These are phyloP conservation scores for Spodoptera frugiperda DNA, from an alignment of 1,140 invertebrate genomes.

Conservation along the genomic window DNA sequence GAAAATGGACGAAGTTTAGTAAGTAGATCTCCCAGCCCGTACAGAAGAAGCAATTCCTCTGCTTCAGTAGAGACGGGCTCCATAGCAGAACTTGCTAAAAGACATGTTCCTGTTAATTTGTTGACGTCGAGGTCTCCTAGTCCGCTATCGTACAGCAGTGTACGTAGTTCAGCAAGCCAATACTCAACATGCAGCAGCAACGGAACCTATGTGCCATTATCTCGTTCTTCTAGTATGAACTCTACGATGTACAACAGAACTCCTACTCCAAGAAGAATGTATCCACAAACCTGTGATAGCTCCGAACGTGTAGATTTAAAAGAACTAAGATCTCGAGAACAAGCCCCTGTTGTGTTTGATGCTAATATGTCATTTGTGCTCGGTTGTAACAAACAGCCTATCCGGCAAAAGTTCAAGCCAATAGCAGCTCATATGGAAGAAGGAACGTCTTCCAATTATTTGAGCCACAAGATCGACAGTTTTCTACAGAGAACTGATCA, in stretches of 20 bases:
- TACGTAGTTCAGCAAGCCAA: slow-evolving; percentile 77
- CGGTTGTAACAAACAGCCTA: slow-evolving; percentile 89
- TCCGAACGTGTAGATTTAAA: slow-evolving; percentile 83
- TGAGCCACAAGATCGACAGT: slow-evolving; percentile 91
- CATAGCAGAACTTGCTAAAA: slow-evolving; percentile 80
- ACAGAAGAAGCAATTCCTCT: slow-evolving; percentile 72
- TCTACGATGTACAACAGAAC: slow-evolving; percentile 77
- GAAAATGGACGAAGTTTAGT: slow-evolving; percentile 70
- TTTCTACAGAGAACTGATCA: slow-evolving; percentile 94
- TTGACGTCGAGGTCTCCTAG: slow-evolving; percentile 81
- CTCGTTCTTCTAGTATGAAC: slow-evolving; percentile 79
- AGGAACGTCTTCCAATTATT: slow-evolving; percentile 90
- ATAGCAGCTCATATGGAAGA: slow-evolving; percentile 91
- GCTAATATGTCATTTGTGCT: slow-evolving; percentile 93
- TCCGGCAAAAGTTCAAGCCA: slow-evolving; percentile 89
- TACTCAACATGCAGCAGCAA: slow-evolving; percentile 84
- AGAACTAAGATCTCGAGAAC: slow-evolving; percentile 88
- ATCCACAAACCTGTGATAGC: slow-evolving; percentile 87
- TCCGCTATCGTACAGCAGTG: slow-evolving; percentile 77
- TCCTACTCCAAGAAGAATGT: slow-evolving; percentile 87
- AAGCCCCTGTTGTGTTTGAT: slow-evolving; percentile 92
- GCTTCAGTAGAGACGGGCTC: slow-evolving; percentile 82
- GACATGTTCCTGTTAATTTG: slow-evolving; percentile 70
- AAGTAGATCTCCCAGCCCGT: slow-evolving; percentile 80
- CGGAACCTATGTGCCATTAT: slow-evolving; percentile 75